A percentile compares a stretch with the other conserved stretches of the same genome.
Evolutionary conservation across 1,140 invertebrate genomes (phyloP).

Genomic region (Drosophila pandora): DNA sequence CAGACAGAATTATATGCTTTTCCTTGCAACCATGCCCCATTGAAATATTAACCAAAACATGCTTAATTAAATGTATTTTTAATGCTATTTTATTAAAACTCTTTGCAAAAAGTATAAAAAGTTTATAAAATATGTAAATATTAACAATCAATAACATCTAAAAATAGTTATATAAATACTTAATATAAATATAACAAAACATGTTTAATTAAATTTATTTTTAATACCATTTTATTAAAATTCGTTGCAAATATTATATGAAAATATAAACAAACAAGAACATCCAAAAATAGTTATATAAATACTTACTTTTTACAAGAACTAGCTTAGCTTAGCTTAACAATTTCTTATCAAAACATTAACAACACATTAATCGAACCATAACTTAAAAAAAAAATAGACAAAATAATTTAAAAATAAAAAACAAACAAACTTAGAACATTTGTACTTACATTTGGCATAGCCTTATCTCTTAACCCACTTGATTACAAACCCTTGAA

Average conservation of each 20-base stretch:
- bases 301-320: background rate
- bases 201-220: too few species aligned
- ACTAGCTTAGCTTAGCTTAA: background rate
- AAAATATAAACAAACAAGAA: too few species aligned
- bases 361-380: background rate
- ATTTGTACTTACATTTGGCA: conserved; percentile 73
- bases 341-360: background rate
- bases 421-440: background rate
- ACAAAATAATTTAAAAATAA: background rate
- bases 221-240: too few species aligned
- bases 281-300: background rate
- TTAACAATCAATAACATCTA: too few species aligned
- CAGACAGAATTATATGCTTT: conserved; percentile 17
- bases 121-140: too few species aligned
- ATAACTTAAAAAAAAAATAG: background rate
- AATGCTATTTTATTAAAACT: too few species aligned
- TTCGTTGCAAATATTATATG: too few species aligned
- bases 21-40: background rate
- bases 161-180: background rate
- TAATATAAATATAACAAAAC: too few species aligned
- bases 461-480: background rate
- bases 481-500: background rate
- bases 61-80: background rate
- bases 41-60: background rate
- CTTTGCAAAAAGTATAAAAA: too few species aligned